Percentiles rank a stretch among this genome's conserved stretches.
phyloP scores from a whole-genome alignment of 2,113 vertebrate genomes.

The Gymnobelideus leadbeateri region DNA sequence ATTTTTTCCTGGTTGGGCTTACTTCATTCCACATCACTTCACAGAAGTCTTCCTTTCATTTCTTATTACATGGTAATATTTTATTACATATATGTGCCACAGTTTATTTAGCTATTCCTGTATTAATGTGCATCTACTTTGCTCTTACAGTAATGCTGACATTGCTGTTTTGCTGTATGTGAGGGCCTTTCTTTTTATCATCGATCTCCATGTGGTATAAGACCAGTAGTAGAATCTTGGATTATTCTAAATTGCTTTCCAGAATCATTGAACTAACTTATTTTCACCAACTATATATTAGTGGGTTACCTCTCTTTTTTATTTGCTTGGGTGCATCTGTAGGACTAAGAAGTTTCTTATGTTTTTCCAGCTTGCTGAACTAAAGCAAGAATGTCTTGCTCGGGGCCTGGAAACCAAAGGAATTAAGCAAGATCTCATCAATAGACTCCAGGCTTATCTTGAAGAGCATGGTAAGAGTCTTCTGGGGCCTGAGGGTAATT shows the following conservation, averaged over 20 bases:
- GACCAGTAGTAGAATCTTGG: background rate
- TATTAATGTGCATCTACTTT: background rate
- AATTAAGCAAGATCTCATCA: slow-evolving; percentile 94
- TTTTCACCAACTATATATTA: background rate
- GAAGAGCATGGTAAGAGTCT: slow-evolving; percentile 91
- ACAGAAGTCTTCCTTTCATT: background rate
- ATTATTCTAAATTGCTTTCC: background rate
- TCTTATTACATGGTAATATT: background rate
- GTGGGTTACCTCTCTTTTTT: background rate
- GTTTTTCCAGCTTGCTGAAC: slow-evolving; percentile 88
- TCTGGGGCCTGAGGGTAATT: slow-evolving; percentile 16
- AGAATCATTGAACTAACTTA: background rate
- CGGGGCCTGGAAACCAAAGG: slow-evolving; percentile 93
- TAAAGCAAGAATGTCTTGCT: slow-evolving; percentile 94
- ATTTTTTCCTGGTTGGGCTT: background rate
- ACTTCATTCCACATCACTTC: background rate
- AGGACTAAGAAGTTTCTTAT: slow-evolving; percentile 62
- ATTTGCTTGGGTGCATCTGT: slow-evolving; percentile 3
- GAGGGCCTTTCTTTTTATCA: background rate
- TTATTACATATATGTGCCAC: background rate
- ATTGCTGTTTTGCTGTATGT: background rate
- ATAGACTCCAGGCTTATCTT: slow-evolving; percentile 92
- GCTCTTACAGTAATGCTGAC: background rate
- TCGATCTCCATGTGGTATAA: background rate
- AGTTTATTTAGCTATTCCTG: background rate